Base-by-base conservation (phyloP, 2,888 invertebrate genomes). In the Tipula vernalis region DNA sequence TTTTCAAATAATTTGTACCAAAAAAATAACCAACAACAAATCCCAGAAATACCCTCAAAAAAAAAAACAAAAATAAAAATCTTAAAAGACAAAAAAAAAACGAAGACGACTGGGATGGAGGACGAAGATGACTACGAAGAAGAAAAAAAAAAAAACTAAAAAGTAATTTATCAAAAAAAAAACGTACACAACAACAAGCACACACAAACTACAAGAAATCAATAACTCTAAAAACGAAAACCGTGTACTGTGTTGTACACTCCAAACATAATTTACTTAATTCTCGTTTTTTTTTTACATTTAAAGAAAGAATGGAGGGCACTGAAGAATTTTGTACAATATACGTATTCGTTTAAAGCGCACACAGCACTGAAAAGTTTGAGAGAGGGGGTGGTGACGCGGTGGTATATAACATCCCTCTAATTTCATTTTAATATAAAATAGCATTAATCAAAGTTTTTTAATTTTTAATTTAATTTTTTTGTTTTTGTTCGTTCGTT, bases 151-250 rank as follows among this genome's bases (percentile, higher is more conserved):
- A 51, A 51, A 71, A 71, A 71, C 71, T 71, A 71, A 71, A 28
- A 71, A 71, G 71, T 71, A 71, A 71, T 71, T 71, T 71, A 71
- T 71, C 71, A 71, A 71, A 71, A 39, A n/a, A 28, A 28, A 71
- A 71, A 71, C 71, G 71, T 28, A 71, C 71, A 71, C 71, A 71
- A 71, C 71, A 71, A 71, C 51, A 15, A n/a, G 71, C 71, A 71
- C 71, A 71, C 71, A 71, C 71, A 71, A 71, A 71, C 71, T 71
- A 71, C 71, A 71, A 71, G 71, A 71, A 71, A 71, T 71, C 71
- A 71, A 71, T 71, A 71, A 71, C 71, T 71, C 71, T 71, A 71
- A 71, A 71, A 71, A 71, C 71, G 71, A 71, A 71, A 71, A 71
- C 71, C 71, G 71, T 71, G 71, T 71, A 71, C 71, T 71, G 71